phyloP scores from a whole-genome alignment of 2,113 vertebrate genomes.

The Indicator indicator region DNA sequence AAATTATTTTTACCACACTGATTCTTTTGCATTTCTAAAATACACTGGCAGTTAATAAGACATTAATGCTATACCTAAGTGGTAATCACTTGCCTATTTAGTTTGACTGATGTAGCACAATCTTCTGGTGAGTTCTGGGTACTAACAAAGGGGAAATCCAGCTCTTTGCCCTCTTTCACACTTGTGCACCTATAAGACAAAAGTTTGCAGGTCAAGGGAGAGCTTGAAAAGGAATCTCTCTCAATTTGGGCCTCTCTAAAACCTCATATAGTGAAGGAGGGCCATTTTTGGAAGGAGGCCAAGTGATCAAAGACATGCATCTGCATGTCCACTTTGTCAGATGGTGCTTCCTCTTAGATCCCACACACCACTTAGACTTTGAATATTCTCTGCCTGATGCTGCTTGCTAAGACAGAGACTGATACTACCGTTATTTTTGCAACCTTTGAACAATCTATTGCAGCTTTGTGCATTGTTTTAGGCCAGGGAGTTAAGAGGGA shows the following conservation, averaged over 20 bases:
- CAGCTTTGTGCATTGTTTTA: background rate
- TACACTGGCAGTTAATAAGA: background rate
- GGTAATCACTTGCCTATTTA: background rate
- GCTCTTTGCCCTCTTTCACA: background rate
- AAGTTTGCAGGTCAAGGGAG: background rate
- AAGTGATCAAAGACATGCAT: background rate
- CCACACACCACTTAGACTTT: accelerated
- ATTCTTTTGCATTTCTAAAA: conserved; percentile 2
- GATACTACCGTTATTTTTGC: background rate
- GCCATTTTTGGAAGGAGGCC: background rate
- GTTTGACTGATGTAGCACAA: background rate
- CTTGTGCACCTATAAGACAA: background rate
- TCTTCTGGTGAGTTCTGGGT: background rate
- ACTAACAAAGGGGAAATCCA: background rate
- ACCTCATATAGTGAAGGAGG: background rate
- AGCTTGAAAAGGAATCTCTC: background rate
- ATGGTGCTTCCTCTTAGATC: background rate
- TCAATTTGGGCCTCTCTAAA: background rate
- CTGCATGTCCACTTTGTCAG: background rate
- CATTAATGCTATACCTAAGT: background rate
- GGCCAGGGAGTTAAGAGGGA: background rate
- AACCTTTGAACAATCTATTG: background rate
- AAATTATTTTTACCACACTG: background rate
- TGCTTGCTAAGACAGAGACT: accelerated
- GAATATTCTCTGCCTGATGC: background rate